Conservation (phyloP, 2,113 vertebrate genomes). For the Pelecanoides urinatrix region DNA sequence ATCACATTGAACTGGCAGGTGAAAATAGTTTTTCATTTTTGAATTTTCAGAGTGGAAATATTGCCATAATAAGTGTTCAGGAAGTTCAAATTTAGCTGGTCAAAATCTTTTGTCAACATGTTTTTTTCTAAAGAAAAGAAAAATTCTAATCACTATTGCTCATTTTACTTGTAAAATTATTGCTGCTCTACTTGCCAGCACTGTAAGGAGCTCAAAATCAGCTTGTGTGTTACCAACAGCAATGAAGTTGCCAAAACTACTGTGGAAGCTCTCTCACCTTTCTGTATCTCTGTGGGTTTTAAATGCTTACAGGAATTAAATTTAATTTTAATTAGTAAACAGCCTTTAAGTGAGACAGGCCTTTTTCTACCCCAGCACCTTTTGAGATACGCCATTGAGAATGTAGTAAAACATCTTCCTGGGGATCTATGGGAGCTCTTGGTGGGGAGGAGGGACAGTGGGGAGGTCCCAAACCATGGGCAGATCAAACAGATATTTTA, state of each 20-base stretch:
- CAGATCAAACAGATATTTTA: not conserved
- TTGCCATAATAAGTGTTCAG: not conserved
- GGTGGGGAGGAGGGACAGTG: rapidly evolving
- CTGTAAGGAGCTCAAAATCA: not conserved
- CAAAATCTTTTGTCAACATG: not conserved
- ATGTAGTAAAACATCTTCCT: not conserved
- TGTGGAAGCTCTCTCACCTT: not conserved
- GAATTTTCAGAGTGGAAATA: not conserved
- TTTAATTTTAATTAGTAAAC: not conserved
- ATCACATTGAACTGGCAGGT: not conserved
- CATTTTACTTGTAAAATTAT: not conserved
- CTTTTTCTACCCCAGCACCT: not conserved
- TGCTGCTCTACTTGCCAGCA: not conserved
- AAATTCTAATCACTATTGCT: not conserved
- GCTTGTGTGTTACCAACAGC: not conserved
- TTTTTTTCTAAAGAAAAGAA: not conserved
- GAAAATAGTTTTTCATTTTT: not conserved
- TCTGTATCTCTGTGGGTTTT: not conserved
- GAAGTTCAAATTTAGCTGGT: not conserved
- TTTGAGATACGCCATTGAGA: not conserved
- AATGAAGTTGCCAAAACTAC: not conserved
- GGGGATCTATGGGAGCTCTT: not conserved
- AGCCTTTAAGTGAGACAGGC: not conserved
- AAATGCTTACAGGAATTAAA: not conserved
- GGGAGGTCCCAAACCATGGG: not conserved